Percentiles rank a stretch among this genome's conserved stretches.
Conservation (phyloP, 92 coral and sea anemone species). For the Zoanthus gigantus region DNA sequence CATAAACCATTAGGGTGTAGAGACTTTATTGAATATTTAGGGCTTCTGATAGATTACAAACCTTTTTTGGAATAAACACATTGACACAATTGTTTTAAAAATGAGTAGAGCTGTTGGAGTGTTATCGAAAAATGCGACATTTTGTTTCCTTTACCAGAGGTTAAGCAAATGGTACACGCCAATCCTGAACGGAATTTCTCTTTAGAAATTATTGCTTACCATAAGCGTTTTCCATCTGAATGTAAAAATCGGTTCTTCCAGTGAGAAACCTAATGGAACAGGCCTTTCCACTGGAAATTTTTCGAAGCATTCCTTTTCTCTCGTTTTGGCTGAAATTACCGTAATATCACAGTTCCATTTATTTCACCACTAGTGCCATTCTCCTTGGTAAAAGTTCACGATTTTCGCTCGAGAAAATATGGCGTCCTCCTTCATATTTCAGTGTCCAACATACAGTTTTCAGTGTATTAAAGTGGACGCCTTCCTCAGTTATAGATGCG, state of each 20-base stretch:
- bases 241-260: constrained; percentile 28
- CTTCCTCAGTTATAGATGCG: constrained; percentile 27
- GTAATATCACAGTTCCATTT: constrained; percentile 42
- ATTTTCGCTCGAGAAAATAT: constrained; percentile 26
- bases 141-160: no score
- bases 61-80: no score
- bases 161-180: no score
- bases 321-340: constrained; percentile 30
- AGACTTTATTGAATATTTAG: no score
- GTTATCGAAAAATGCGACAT: no score
- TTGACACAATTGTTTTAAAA: no score
- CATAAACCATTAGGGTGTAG: no score
- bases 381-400: constrained; percentile 38
- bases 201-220: no score
- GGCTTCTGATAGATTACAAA: no score
- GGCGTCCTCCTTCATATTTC: constrained; percentile 42
- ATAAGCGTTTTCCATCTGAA: constrained; percentile 20
- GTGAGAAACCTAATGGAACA: constrained; percentile 35
- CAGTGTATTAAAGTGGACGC: constrained; percentile 38
- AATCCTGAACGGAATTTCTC: no score
- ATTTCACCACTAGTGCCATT: constrained; percentile 34
- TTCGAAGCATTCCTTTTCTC: constrained; percentile 41
- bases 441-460: constrained; percentile 47
- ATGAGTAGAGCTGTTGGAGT: no score
- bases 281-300: constrained; percentile 3